Base-by-base conservation (phyloP, 2,113 vertebrate species). In the Neolamprologus variostigma region DNA sequence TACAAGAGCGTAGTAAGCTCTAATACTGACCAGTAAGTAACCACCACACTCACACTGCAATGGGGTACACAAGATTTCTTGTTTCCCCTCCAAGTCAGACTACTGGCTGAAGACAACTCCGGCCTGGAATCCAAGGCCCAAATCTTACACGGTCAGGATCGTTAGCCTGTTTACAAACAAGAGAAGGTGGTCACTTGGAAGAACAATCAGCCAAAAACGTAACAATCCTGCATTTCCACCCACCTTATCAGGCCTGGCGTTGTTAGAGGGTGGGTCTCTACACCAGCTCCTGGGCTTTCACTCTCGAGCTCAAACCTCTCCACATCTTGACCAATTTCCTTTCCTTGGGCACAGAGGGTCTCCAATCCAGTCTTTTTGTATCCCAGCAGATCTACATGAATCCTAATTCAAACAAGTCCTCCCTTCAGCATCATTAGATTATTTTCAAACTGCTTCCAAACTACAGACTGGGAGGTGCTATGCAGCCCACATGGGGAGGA, bases 171-270 rank as follows among this genome's bases (percentile, higher is more conserved):
- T 26, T 57, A 57, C 23, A 57, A 57, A 57, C 7, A 14, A 57
- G 54, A 57, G 23, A 57, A 57, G 54, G 54, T 57, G 54, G 23
- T 57, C 23, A 26, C 54, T 57, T 26, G 23, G 54, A 57, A 57
- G 54, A 57, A 26, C 7, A 2, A 57, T 3, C 54, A 26, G 23
- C 23, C 54, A 57, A 57, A 57, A 26, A 14, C 0, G 0, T 26
- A 57, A 26, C 23, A 57, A 26, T 57, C 23, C 23, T 26, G 54
- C 54, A 26, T 14, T 57, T 2, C 23, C 54, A 57, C 3, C 23
- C 23, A 57, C 0, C 1, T 57, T 57, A 57, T 57, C 54, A 14
- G 54, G 23, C 54, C 54, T 57, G 54, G 23, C 2, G 0, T 57
- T 57, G 54, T 57, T 57, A 14, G 54, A 57, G 54, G 54, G 12